phyloP scores from a whole-genome alignment of 1,140 invertebrate species.

The Philopotamus ludificatus region DNA sequence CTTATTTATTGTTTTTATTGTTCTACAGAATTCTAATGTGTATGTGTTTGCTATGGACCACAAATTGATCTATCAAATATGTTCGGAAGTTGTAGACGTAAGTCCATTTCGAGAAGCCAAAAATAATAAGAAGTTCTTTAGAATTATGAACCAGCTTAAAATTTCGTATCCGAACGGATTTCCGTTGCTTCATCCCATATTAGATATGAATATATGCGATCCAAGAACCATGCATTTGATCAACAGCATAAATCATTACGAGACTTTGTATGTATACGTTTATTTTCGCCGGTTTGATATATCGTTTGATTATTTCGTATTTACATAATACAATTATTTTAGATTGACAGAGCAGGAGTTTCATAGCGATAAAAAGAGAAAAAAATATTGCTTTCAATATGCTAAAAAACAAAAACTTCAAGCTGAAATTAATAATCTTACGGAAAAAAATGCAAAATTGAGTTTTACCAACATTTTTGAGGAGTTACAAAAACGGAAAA shows the following conservation, averaged over 20 bases:
- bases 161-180: slow-evolving; percentile 82
- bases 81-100: slow-evolving; percentile 56
- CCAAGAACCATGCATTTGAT: slow-evolving; percentile 74
- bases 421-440: not conserved
- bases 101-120: not conserved
- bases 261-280: slow-evolving; percentile 65
- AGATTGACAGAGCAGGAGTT: no score
- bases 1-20: not conserved
- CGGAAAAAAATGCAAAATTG: slow-evolving; percentile 43
- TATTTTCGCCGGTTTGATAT: not conserved
- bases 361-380: slow-evolving; percentile 15
- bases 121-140: slow-evolving; percentile 16
- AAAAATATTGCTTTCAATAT: no score
- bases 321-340: not conserved
- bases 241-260: slow-evolving; percentile 77
- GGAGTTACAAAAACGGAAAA: slow-evolving; percentile 92
- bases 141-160: slow-evolving; percentile 63
- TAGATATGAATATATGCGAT: slow-evolving; percentile 94
- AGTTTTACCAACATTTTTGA: slow-evolving; percentile 61
- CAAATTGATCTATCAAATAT: slow-evolving; percentile 81
- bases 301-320: slow-evolving; percentile 1
- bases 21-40: slow-evolving; percentile 69
- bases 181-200: slow-evolving; percentile 89
- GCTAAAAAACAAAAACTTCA: not conserved
- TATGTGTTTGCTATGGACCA: slow-evolving; percentile 85